These are phyloP conservation scores for Brachypterus glaber DNA, from an alignment of 2,888 invertebrate genomes.

Conservation along the genomic window DNA sequence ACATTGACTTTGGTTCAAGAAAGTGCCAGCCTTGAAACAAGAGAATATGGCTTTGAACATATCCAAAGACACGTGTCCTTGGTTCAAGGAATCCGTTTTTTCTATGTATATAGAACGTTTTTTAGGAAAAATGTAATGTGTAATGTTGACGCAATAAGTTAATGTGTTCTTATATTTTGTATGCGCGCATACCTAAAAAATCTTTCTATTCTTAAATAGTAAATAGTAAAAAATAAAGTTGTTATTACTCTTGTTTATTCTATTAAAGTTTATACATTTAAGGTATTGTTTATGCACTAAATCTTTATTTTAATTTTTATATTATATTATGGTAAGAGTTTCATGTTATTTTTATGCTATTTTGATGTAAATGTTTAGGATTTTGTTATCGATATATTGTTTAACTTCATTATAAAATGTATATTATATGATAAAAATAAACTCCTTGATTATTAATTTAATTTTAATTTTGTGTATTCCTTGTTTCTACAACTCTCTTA, in stretches of 20 bases:
- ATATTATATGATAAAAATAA: conserved; percentile 30
- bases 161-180: too few relatives aligned
- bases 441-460: conserved; percentile 20
- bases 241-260: conserved; percentile 41
- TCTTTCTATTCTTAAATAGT: conserved; percentile 26
- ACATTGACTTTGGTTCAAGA: too few relatives aligned
- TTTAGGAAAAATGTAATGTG: too few relatives aligned
- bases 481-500: too few relatives aligned
- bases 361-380: conserved; percentile 36
- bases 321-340: conserved; percentile 27
- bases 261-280: conserved; percentile 39
- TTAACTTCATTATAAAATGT: conserved; percentile 35
- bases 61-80: too few relatives aligned
- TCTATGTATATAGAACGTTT: too few relatives aligned
- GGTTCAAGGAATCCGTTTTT: too few relatives aligned
- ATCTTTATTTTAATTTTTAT: conserved; percentile 30
- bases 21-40: too few relatives aligned
- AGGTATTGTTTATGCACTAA: conserved; percentile 35
- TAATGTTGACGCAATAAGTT: too few relatives aligned
- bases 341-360: conserved; percentile 34
- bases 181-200: conserved; percentile 29
- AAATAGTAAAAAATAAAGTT: conserved; percentile 37
- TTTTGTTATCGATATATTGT: conserved; percentile 37
- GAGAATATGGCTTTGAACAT: too few relatives aligned
- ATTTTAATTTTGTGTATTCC: too few relatives aligned